These are phyloP conservation scores for Pomacea maculata DNA, from an alignment of 1,140 invertebrate species.

Conservation along the genomic window DNA sequence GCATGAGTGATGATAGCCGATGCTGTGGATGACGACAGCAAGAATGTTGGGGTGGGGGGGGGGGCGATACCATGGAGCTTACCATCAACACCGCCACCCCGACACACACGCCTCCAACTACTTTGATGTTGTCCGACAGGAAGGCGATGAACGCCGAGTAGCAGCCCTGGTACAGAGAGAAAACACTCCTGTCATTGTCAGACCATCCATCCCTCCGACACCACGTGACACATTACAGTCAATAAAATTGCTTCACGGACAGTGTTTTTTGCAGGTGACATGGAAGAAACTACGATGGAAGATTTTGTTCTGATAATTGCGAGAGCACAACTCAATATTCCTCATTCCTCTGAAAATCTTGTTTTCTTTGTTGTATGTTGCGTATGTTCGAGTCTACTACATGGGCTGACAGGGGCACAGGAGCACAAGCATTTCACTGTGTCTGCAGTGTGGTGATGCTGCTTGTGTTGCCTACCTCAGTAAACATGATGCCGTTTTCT, in stretches of 20 bases:
- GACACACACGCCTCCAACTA: constrained; percentile 31
- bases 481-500: constrained; percentile 37
- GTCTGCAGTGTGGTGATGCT: not conserved
- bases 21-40: not conserved
- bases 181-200: constrained; percentile 2
- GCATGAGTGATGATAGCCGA: not conserved
- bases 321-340: too few species aligned
- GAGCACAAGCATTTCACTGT: too few species aligned
- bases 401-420: too few species aligned
- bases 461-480: constrained; percentile 25
- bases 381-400: too few species aligned
- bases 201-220: not conserved
- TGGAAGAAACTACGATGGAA: too few species aligned
- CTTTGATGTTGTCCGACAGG: constrained; percentile 28
- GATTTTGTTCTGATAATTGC: too few species aligned
- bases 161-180: constrained; percentile 30
- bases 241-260: not conserved
- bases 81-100: constrained; percentile 37
- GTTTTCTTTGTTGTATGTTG: too few species aligned
- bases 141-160: constrained; percentile 33
- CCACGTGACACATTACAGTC: not conserved
- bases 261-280: too few species aligned
- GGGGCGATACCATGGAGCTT: not conserved
- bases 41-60: too few species aligned
- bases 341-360: too few species aligned